A percentile compares a stretch with the other conserved stretches of the same genome.
Evolutionary conservation across 1,140 invertebrate genomes (phyloP).

Genomic region (Lerema accius): DNA sequence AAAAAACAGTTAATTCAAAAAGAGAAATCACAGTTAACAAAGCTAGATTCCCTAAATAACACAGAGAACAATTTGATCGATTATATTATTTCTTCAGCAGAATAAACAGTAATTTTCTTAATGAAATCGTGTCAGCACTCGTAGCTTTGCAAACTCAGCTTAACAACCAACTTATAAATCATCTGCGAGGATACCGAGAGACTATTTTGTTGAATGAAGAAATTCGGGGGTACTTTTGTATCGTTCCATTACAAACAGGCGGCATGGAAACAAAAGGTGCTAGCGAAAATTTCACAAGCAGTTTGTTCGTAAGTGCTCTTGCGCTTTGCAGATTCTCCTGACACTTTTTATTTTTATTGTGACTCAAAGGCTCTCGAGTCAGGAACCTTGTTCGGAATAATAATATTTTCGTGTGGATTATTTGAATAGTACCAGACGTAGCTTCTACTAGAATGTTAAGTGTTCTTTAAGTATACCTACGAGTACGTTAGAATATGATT

Average conservation of each 20-base stretch:
- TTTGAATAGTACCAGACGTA: conserved; percentile 9
- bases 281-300: conserved; percentile 36
- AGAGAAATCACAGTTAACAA: too few relatives aligned
- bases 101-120: not conserved
- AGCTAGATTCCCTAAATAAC: too few relatives aligned
- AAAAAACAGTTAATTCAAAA: too few relatives aligned
- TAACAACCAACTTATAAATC: conserved; percentile 16
- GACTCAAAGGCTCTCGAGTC: conserved; percentile 37
- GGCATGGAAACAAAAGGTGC: conserved; percentile 33
- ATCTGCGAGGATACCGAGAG: conserved; percentile 3
- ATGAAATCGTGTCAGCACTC: not conserved
- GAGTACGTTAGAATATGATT: too few relatives aligned
- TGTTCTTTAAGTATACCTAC: not conserved
- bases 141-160: not conserved
- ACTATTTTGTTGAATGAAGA: conserved; percentile 23
- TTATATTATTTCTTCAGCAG: not conserved
- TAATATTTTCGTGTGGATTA: conserved; percentile 41
- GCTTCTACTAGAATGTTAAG: not conserved
- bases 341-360: conserved; percentile 59
- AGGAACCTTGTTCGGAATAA: conserved; percentile 43
- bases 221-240: conserved; percentile 28
- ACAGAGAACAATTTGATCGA: not conserved
- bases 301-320: conserved; percentile 44
- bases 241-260: conserved; percentile 27
- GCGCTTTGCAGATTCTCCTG: conserved; percentile 41